phyloP scores from a whole-genome alignment of 2,797 vertebrate species.

The Taenioides sp. region DNA sequence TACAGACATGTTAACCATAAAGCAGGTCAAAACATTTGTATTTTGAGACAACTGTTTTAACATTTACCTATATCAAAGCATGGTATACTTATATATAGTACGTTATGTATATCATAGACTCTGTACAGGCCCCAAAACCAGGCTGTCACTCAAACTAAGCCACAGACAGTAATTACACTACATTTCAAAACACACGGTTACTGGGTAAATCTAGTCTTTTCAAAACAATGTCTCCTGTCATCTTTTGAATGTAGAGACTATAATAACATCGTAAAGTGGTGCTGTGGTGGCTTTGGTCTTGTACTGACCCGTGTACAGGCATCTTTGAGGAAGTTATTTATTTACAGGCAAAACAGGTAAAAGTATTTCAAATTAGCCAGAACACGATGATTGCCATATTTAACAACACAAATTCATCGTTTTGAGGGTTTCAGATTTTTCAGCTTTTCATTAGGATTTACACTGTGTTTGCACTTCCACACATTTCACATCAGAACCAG shows the following conservation, averaged over 20 bases:
- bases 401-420: too few relatives aligned
- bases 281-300: constrained; percentile 23
- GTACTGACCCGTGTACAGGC: constrained; percentile 31
- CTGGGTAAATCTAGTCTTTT: constrained; percentile 52
- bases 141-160: constrained; percentile 55
- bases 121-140: constrained; percentile 27
- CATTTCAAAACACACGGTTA: constrained; percentile 53
- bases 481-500: background rate
- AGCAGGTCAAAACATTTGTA: background rate
- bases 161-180: constrained; percentile 66
- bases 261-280: constrained; percentile 47
- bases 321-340: constrained; percentile 19
- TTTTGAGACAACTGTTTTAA: background rate
- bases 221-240: constrained; percentile 43
- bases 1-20: background rate
- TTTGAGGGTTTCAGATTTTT: background rate
- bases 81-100: background rate
- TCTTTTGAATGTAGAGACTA: constrained; percentile 49
- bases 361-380: background rate
- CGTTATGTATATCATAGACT: background rate
- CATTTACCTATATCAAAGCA: background rate
- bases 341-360: background rate
- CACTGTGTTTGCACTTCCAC: too few relatives aligned
- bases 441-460: background rate
- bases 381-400: too few relatives aligned